These are phyloP conservation scores for Epinephelus lanceolatus DNA, from an alignment of 2,113 vertebrate species.

Conservation along the genomic window DNA sequence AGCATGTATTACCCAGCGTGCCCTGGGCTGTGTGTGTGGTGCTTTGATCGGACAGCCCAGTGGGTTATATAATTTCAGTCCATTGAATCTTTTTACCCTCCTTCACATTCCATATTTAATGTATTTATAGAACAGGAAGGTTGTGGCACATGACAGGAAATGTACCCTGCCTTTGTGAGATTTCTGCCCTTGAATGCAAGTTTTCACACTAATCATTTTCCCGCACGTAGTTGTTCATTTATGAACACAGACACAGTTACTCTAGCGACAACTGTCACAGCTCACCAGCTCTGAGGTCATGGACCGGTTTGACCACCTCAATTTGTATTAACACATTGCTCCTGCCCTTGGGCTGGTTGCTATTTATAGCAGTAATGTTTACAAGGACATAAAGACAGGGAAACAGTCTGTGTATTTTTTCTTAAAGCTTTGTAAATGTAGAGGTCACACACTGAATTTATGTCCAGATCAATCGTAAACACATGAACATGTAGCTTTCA, in stretches of 20 bases:
- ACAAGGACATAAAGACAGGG: constrained; percentile 65
- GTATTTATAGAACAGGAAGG: constrained; percentile 79
- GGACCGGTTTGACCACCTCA: constrained; percentile 75
- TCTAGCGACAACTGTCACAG: constrained; percentile 59
- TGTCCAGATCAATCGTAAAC: constrained; percentile 5
- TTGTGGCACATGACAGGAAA: constrained; percentile 76
- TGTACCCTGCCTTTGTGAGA: constrained; percentile 55
- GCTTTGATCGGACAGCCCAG: constrained; percentile 55
- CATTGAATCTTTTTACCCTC: constrained; percentile 28
- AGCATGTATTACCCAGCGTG: constrained; percentile 65
- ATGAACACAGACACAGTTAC: constrained; percentile 32
- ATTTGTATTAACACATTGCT: constrained; percentile 68
- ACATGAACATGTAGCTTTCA: not conserved
- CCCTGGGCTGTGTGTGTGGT: constrained; percentile 28
- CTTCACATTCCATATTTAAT: constrained; percentile 73
- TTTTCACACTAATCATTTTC: constrained; percentile 38
- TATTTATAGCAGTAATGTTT: constrained; percentile 77
- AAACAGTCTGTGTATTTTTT: constrained; percentile 34
- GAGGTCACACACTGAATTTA: not conserved
- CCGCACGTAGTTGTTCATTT: constrained; percentile 7
- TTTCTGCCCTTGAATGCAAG: constrained; percentile 42
- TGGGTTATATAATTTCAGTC: constrained; percentile 67
- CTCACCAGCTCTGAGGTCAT: constrained; percentile 65
- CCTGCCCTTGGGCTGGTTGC: constrained; percentile 62
- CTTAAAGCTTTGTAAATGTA: constrained; percentile 24